A percentile compares a stretch with the other conserved stretches of the same genome.
Conservation (phyloP, 2,113 vertebrate species). For the Erythrocercus mccallii region DNA sequence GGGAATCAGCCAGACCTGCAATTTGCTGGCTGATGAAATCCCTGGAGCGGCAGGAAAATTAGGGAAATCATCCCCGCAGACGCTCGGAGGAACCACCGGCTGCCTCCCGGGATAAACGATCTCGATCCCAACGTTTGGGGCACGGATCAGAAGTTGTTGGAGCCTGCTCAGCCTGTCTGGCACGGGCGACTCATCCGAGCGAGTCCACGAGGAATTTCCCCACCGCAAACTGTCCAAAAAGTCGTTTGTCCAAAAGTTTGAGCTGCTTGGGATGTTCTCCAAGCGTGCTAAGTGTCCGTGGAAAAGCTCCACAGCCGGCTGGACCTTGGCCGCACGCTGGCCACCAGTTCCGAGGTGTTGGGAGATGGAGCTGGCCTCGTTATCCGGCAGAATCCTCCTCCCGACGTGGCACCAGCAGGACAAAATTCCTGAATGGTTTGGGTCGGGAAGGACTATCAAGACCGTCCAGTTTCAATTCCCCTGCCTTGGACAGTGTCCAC, state of each 20-base stretch:
- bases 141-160: rapidly evolving
- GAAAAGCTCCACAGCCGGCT: background rate
- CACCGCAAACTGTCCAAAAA: background rate
- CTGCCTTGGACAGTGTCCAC: background rate
- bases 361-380: background rate
- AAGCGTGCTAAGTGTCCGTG: rapidly evolving
- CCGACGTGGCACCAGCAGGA: background rate
- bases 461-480: background rate
- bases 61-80: background rate
- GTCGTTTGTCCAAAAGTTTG: background rate
- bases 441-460: rapidly evolving
- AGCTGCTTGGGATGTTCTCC: background rate
- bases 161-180: background rate
- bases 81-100: background rate
- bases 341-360: rapidly evolving
- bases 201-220: background rate
- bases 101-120: background rate
- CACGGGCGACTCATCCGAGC: rapidly evolving
- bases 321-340: background rate
- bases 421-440: background rate
- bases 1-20: background rate
- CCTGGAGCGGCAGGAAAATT: background rate
- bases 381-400: rapidly evolving
- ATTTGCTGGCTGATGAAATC: background rate
- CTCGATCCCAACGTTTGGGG: background rate